Percentiles rank a stretch among this genome's conserved stretches.
These are phyloP conservation scores for Ascaphus truei DNA, from an alignment of 2,113 vertebrate genomes.

Conservation along the genomic window DNA sequence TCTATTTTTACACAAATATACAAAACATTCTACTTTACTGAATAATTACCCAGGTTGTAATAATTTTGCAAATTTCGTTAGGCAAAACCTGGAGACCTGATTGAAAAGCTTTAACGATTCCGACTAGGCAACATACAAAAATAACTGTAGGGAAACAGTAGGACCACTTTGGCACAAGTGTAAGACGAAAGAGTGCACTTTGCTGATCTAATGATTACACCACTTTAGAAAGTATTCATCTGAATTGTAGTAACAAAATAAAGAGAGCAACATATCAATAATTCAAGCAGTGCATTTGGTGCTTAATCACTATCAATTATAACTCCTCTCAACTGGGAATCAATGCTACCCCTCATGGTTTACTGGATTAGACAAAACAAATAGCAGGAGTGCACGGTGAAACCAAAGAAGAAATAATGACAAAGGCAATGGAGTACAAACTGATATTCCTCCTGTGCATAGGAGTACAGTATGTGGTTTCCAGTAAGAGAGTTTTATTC, in stretches of 20 bases:
- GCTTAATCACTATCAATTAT: conserved; percentile 7
- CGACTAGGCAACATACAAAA: neutral
- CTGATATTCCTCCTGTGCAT: too few relatives aligned
- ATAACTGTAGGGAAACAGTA: neutral
- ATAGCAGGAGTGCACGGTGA: neutral
- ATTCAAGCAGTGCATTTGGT: conserved; percentile 22
- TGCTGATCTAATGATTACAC: conserved; percentile 20
- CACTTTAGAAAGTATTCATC: conserved; percentile 11
- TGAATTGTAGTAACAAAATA: conserved; percentile 22
- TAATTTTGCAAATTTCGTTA: too few relatives aligned
- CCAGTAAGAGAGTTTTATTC: too few relatives aligned
- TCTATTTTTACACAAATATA: too few relatives aligned
- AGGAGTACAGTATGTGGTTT: too few relatives aligned
- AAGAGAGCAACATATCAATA: conserved; percentile 28
- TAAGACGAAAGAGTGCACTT: neutral
- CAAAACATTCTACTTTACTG: too few relatives aligned
- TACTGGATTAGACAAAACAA: neutral
- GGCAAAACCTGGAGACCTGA: neutral
- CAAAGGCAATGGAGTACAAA: neutral
- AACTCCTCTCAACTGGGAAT: conserved; percentile 30
- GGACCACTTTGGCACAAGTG: too few relatives aligned
- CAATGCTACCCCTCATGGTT: neutral
- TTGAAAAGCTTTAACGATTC: neutral
- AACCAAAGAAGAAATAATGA: neutral
- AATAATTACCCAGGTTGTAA: too few relatives aligned